Evolutionary conservation across 2,113 vertebrate species (phyloP).

Genomic region (Nothobranchius kuhntae): DNA sequence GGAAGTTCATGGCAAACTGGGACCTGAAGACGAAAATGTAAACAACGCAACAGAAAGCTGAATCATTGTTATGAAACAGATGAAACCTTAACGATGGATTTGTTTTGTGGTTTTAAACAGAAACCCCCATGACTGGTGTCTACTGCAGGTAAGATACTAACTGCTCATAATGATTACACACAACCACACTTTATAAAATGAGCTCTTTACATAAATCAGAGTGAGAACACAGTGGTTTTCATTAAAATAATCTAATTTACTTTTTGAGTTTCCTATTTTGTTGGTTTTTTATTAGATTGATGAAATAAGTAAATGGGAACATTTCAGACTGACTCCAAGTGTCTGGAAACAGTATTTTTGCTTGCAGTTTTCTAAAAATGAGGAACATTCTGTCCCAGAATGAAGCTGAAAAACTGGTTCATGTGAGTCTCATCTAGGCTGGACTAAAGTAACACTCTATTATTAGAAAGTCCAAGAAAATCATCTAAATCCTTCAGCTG

Average conservation of each 20-base stretch:
- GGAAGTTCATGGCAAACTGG: slow-evolving; percentile 95
- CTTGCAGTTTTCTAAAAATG: not conserved
- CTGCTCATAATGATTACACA: not conserved
- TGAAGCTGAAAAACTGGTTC: not conserved
- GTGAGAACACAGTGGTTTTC: not conserved
- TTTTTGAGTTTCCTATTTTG: not conserved
- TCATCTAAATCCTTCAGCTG: not conserved
- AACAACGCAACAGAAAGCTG: not conserved
- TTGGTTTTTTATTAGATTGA: not conserved
- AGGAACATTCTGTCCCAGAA: not conserved
- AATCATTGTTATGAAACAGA: not conserved
- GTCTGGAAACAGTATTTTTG: not conserved
- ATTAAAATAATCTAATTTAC: too few relatives aligned
- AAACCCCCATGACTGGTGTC: not conserved
- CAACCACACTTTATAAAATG: not conserved
- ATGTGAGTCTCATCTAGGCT: not conserved
- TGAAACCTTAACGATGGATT: not conserved
- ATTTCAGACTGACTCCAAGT: not conserved
- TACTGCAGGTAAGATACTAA: not conserved
- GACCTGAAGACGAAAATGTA: slow-evolving; percentile 79
- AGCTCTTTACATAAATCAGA: not conserved
- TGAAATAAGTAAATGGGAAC: not conserved
- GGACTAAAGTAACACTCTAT: not conserved
- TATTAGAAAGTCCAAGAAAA: not conserved
- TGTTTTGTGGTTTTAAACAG: too few relatives aligned